Percentiles rank a stretch among this genome's conserved stretches.
Conservation (phyloP, 2,113 vertebrate genomes). For the Daubentonia madagascariensis region DNA sequence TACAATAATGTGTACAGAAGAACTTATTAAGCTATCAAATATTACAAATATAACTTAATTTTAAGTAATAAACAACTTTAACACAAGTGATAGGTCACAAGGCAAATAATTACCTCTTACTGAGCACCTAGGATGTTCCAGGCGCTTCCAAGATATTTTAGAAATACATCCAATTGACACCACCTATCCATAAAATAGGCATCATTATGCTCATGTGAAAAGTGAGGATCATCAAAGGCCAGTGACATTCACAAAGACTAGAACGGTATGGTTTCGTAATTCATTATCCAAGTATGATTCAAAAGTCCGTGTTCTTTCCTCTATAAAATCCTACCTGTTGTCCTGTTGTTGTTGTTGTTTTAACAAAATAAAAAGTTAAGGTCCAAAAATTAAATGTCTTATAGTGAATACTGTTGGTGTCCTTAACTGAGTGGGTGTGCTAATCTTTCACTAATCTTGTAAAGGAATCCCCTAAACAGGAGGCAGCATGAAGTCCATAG, state of each 20-base stretch:
- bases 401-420: background rate
- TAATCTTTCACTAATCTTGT: background rate
- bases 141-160: background rate
- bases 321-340: background rate
- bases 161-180: background rate
- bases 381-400: background rate
- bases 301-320: background rate
- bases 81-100: background rate
- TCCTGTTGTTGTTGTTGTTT: background rate
- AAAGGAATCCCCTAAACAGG: background rate
- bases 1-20: background rate
- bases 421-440: background rate
- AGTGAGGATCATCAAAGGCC: background rate
- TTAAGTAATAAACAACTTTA: background rate
- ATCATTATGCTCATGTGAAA: background rate
- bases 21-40: background rate
- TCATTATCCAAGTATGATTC: background rate
- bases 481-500: background rate
- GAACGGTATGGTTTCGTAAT: background rate
- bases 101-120: background rate
- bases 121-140: background rate
- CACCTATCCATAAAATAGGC: rapidly evolving
- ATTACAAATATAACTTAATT: background rate
- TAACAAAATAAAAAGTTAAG: background rate
- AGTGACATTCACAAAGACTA: background rate